A percentile compares a stretch with the other conserved stretches of the same genome.
phyloP scores from a whole-genome alignment of 2,888 invertebrate species.

The Scaptomyza polygonia region DNA sequence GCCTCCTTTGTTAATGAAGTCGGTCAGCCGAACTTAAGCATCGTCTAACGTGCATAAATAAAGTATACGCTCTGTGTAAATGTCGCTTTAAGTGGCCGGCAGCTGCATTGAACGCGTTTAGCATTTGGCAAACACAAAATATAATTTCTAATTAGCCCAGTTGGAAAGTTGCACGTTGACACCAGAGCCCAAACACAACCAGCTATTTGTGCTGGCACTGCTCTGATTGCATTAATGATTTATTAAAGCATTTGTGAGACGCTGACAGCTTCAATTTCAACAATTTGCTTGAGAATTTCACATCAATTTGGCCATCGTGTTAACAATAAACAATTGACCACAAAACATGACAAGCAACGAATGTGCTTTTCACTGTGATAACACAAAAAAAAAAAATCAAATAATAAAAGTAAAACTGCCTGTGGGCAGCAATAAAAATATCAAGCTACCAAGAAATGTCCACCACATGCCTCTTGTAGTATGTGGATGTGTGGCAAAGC shows the following conservation, averaged over 20 bases:
- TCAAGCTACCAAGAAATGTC: conserved; percentile 31
- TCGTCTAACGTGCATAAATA: conserved; percentile 49
- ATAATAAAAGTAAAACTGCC: conserved; percentile 15
- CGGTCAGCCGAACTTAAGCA: conserved; percentile 50
- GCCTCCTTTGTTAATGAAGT: conserved; percentile 69
- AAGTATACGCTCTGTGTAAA: conserved; percentile 26
- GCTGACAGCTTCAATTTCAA: conserved; percentile 47
- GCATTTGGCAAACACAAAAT: conserved; percentile 9
- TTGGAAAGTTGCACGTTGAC: conserved; percentile 10
- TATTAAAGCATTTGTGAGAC: conserved; percentile 37
- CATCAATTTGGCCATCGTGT: conserved; percentile 39
- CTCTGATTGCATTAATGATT: conserved; percentile 23
- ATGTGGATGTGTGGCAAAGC: conserved; percentile 51
- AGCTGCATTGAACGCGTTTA: conserved; percentile 39
- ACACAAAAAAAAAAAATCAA: background rate
- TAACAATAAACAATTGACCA: conserved; percentile 76
- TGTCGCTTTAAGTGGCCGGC: conserved; percentile 24
- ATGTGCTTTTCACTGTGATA: conserved; percentile 26
- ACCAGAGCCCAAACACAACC: background rate
- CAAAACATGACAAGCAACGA: conserved; percentile 64
- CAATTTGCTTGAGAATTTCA: conserved; percentile 39
- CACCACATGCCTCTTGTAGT: conserved; percentile 11
- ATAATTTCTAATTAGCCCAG: conserved; percentile 35
- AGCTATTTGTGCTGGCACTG: background rate
- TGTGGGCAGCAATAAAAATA: conserved; percentile 66